phyloP scores from a whole-genome alignment of 2,797 vertebrate species.

The Enteromius mattozi region DNA sequence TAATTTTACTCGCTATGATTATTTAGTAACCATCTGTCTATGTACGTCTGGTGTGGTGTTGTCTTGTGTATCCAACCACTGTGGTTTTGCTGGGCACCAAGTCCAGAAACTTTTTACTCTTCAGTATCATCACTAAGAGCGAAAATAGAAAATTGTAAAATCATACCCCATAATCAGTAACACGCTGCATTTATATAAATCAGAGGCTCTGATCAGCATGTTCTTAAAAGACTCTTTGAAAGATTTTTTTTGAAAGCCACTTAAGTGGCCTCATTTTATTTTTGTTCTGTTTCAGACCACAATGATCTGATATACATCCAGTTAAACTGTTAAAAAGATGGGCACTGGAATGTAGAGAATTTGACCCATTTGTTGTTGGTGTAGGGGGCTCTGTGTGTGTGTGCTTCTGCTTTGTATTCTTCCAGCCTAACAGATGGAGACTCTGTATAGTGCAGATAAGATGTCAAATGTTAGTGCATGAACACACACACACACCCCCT shows the following conservation, averaged over 20 bases:
- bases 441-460: background rate
- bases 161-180: conserved; percentile 24
- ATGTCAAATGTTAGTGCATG: conserved; percentile 12
- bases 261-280: background rate
- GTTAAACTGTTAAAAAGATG: conserved; percentile 21
- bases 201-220: background rate
- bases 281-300: background rate
- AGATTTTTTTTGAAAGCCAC: background rate
- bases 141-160: conserved; percentile 40
- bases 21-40: background rate
- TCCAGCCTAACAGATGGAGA: conserved; percentile 42
- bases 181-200: background rate
- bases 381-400: background rate
- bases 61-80: background rate
- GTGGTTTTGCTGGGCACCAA: conserved; percentile 7
- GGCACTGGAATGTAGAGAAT: conserved; percentile 45
- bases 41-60: background rate
- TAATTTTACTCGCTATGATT: background rate
- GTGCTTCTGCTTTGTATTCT: conserved; percentile 4
- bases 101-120: background rate
- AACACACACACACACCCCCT: background rate
- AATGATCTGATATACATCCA: conserved; percentile 10
- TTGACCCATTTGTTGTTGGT: conserved; percentile 10
- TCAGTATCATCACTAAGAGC: background rate
- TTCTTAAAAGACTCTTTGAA: background rate